These are phyloP conservation scores for Panulirus ornatus DNA, from an alignment of 1,140 invertebrate genomes.

Conservation along the genomic window DNA sequence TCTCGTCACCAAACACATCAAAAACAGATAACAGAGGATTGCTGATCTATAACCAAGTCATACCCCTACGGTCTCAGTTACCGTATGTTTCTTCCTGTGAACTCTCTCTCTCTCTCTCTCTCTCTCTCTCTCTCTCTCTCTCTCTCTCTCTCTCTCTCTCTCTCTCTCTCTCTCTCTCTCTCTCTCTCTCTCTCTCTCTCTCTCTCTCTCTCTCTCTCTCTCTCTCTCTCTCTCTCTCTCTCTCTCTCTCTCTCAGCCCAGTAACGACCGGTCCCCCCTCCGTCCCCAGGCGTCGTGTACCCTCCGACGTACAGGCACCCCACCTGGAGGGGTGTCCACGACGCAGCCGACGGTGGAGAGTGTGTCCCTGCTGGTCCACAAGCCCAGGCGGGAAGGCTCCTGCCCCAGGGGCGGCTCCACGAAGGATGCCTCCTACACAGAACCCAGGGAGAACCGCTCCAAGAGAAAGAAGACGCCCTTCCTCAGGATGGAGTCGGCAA, in stretches of 20 bases:
- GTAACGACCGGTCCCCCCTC: background rate
- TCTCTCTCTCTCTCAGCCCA: no score
- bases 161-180: slow-evolving; percentile 38
- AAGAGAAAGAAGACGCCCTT: background rate
- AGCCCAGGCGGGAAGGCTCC: background rate
- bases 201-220: slow-evolving; percentile 52
- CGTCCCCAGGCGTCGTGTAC: background rate
- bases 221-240: slow-evolving; percentile 5
- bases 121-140: background rate
- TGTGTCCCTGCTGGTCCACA: slow-evolving; percentile 39
- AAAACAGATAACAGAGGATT: no score
- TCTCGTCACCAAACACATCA: no score
- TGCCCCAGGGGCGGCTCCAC: background rate
- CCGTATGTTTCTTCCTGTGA: background rate
- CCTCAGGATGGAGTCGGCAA: background rate
- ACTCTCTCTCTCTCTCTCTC: background rate
- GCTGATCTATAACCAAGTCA: no score
- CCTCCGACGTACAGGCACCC: background rate
- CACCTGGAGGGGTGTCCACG: background rate
- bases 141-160: background rate
- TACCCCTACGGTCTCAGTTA: background rate
- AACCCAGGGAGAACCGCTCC: background rate
- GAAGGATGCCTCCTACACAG: no score
- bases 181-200: slow-evolving; percentile 55
- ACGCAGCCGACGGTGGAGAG: slow-evolving; percentile 22